phyloP scores from a whole-genome alignment of 1,140 invertebrate genomes.

The Bathynomus jamesi region DNA sequence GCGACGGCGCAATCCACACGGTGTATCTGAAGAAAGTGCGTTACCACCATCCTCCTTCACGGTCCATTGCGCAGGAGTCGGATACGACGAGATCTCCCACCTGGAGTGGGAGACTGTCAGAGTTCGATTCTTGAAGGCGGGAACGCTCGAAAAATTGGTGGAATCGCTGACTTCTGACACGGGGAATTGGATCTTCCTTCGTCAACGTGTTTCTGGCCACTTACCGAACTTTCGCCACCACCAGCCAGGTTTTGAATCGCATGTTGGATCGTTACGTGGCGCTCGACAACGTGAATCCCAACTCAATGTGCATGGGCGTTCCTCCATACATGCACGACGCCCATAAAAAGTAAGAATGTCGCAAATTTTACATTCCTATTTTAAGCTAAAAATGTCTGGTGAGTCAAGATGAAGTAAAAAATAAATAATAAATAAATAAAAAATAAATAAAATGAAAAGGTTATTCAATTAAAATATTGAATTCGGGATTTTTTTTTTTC shows the following conservation, averaged over 20 bases:
- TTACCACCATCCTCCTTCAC: constrained; percentile 51
- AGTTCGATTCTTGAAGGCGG: constrained; percentile 89
- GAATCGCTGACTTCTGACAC: constrained; percentile 86
- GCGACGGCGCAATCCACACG: constrained; percentile 69
- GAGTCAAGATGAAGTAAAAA: too few species aligned
- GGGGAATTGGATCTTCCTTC: constrained; percentile 89
- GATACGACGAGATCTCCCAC: constrained; percentile 66
- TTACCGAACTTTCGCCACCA: constrained; percentile 76
- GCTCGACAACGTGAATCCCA: constrained; percentile 45
- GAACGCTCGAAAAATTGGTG: constrained; percentile 84
- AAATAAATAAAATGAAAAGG: too few species aligned
- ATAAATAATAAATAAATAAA: too few species aligned
- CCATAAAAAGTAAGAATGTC: constrained; percentile 66
- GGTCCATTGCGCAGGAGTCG: constrained; percentile 53
- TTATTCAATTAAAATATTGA: too few species aligned
- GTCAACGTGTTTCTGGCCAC: constrained; percentile 96
- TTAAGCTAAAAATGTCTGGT: too few species aligned
- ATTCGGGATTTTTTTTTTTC: too few species aligned
- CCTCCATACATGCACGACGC: constrained; percentile 50
- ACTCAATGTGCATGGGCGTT: constrained; percentile 39
- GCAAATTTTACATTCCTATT: too few species aligned
- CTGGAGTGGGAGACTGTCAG: constrained; percentile 99
- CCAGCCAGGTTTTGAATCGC: constrained; percentile 70
- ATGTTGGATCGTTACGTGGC: constrained; percentile 65
- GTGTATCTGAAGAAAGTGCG: constrained; percentile 97